phyloP scores from a whole-genome alignment of 2,797 vertebrate species.

The Arremon aurantiirostris region DNA sequence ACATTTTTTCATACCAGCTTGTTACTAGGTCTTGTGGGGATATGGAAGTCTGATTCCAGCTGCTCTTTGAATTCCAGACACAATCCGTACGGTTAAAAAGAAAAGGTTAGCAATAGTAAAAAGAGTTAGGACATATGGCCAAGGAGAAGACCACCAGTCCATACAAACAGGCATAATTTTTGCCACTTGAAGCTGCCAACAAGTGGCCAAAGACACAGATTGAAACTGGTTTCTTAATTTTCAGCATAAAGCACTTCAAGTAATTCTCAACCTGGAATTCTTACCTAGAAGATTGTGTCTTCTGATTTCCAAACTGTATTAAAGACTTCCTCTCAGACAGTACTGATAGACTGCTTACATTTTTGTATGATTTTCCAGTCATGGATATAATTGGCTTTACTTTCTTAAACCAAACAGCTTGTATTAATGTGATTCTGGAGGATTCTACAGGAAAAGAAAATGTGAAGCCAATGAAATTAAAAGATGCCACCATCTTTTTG shows the following conservation, averaged over 20 bases:
- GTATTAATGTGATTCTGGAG: background rate
- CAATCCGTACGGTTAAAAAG: background rate
- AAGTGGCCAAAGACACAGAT: background rate
- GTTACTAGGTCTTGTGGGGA: background rate
- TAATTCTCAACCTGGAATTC: background rate
- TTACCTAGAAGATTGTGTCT: background rate
- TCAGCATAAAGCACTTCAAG: background rate
- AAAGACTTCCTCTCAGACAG: background rate
- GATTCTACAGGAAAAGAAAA: background rate
- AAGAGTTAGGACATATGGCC: background rate
- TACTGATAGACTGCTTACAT: background rate
- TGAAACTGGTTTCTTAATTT: background rate
- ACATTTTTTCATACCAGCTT: background rate
- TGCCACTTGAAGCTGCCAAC: background rate
- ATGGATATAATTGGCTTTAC: background rate
- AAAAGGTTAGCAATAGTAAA: background rate
- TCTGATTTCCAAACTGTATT: background rate
- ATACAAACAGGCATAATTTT: background rate
- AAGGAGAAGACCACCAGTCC: background rate
- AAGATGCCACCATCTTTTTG: background rate
- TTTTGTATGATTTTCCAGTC: background rate
- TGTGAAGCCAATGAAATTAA: background rate
- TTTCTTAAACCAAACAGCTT: background rate
- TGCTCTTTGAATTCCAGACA: background rate
- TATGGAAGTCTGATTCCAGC: background rate